These are phyloP conservation scores for Odontothrips loti DNA, from an alignment of 2,888 invertebrate species.

Conservation along the genomic window DNA sequence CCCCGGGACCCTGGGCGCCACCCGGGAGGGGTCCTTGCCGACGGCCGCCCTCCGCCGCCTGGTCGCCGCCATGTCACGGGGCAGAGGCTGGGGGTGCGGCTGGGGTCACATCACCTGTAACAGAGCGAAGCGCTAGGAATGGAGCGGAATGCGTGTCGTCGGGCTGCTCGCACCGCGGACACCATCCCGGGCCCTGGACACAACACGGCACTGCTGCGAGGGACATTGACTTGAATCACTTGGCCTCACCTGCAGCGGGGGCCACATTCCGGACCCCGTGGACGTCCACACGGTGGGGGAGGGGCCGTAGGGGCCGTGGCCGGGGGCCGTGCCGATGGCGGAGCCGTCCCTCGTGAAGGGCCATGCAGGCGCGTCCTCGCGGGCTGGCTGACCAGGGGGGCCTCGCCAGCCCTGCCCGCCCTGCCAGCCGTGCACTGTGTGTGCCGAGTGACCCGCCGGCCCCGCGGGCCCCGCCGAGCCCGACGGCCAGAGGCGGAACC, in stretches of 20 bases:
- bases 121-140: background rate
- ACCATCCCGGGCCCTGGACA: too few species aligned
- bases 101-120: slow-evolving; percentile 13
- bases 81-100: background rate
- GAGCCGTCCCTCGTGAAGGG: too few species aligned
- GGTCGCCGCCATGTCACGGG: background rate
- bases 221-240: too few species aligned
- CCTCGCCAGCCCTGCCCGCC: background rate
- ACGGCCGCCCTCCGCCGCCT: slow-evolving; percentile 16
- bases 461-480: background rate
- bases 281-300: background rate
- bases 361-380: too few species aligned
- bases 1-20: background rate
- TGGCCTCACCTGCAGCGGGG: background rate
- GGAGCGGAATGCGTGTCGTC: background rate
- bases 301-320: background rate
- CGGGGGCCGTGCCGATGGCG: background rate
- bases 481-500: background rate
- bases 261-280: background rate
- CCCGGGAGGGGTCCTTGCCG: background rate
- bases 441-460: background rate
- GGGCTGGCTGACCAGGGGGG: background rate
- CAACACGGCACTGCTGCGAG: too few species aligned
- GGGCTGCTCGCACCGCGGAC: background rate
- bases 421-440: too few species aligned